Conservation (phyloP, 2,888 invertebrate genomes). For the Girardia tigrina region DNA sequence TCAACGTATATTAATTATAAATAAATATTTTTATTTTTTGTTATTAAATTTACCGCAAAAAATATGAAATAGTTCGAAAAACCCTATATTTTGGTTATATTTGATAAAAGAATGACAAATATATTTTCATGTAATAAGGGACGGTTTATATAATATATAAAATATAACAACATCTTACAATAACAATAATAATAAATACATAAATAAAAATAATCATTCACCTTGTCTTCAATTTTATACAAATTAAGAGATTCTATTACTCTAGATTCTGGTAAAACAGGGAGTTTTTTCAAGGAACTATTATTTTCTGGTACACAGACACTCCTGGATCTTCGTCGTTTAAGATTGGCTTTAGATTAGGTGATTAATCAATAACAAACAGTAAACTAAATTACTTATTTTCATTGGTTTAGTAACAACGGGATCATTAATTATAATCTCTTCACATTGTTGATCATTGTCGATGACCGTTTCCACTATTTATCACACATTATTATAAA, state of each 20-base stretch:
- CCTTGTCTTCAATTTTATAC: not conserved
- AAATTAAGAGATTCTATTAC: not conserved
- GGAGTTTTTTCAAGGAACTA: not conserved
- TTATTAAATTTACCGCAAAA: no score
- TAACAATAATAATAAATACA: no score
- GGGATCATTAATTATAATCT: not conserved
- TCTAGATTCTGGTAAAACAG: not conserved
- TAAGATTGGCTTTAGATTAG: not conserved
- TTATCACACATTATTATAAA: not conserved
- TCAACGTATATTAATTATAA: no score
- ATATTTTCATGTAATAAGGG: no score
- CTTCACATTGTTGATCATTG: not conserved
- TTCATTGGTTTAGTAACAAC: not conserved
- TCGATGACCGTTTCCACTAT: not conserved
- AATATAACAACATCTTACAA: no score
- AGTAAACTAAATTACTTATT: not conserved
- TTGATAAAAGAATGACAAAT: no score
- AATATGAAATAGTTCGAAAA: no score
- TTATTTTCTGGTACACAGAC: not conserved
- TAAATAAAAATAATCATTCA: no score
- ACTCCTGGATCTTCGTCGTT: not conserved
- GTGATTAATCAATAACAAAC: not conserved
- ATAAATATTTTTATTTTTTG: no score
- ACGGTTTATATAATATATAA: no score
- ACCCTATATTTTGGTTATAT: no score